Conservation (phyloP, 2,888 invertebrate species). For the Notocelia uddmanniana region DNA sequence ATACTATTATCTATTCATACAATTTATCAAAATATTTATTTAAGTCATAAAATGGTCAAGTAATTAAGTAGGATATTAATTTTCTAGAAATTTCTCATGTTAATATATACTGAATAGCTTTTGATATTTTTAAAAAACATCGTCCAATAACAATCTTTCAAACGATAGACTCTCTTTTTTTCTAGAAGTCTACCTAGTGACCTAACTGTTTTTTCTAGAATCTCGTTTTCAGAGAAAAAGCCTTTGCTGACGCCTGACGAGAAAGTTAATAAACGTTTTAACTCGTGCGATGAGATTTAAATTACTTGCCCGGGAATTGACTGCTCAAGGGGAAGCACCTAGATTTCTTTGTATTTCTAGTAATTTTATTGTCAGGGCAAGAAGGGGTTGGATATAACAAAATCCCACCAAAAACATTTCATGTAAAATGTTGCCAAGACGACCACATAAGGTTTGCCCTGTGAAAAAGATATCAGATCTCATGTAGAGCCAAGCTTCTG, state of each 20-base stretch:
- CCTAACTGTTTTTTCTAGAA: constrained; percentile 9
- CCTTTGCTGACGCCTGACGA: constrained; percentile 18
- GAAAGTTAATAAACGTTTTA: constrained; percentile 32
- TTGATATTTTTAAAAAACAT: too few relatives aligned
- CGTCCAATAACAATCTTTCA: not conserved
- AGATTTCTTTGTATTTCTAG: constrained; percentile 10
- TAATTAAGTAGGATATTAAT: too few relatives aligned
- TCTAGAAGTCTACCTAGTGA: not conserved
- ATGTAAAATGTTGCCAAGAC: too few relatives aligned
- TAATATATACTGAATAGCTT: too few relatives aligned
- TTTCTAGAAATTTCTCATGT: too few relatives aligned
- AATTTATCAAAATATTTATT: too few relatives aligned
- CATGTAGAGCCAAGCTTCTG: too few relatives aligned
- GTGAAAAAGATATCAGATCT: too few relatives aligned
- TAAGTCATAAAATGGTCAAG: too few relatives aligned
- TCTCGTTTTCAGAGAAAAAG: constrained; percentile 21
- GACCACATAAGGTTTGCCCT: too few relatives aligned
- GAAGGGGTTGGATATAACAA: not conserved
- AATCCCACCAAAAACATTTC: too few relatives aligned
- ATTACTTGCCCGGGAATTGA: constrained; percentile 14
- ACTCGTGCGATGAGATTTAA: constrained; percentile 22
- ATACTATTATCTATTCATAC: too few relatives aligned
- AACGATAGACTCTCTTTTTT: not conserved
- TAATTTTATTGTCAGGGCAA: not conserved
- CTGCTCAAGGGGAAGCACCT: not conserved